Percentiles rank a stretch among this genome's conserved stretches.
phyloP scores from a whole-genome alignment of 2,113 vertebrate species.

The Gymnorhina tibicen region DNA sequence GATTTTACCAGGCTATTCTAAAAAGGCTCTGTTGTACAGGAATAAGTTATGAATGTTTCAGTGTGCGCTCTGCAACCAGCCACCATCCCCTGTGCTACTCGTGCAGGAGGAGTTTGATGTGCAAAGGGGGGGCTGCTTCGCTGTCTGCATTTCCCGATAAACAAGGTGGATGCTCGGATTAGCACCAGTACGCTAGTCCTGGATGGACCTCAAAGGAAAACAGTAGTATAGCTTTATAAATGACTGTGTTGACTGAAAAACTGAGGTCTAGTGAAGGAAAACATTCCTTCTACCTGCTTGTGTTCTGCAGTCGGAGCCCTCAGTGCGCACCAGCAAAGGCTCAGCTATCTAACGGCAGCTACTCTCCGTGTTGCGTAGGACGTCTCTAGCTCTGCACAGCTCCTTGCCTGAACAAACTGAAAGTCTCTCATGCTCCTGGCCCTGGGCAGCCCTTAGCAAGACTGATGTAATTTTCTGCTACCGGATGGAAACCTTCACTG shows the following conservation, averaged over 20 bases:
- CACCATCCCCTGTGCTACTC: neutral
- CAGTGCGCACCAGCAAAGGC: conserved; percentile 60
- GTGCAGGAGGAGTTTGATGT: neutral
- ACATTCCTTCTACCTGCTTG: neutral
- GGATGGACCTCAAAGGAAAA: neutral
- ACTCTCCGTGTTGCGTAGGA: neutral
- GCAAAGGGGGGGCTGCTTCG: neutral
- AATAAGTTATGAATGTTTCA: neutral
- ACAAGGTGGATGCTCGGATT: neutral
- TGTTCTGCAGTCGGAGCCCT: conserved; percentile 48
- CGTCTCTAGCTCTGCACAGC: neutral
- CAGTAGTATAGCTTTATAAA: neutral
- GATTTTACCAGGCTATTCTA: conserved; percentile 13
- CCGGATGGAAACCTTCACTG: conserved; percentile 22
- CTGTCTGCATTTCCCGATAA: neutral
- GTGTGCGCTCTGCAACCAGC: neutral
- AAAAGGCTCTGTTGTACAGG: conserved; percentile 35
- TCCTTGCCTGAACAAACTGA: conserved; percentile 9
- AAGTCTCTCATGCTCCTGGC: neutral
- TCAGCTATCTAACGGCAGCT: conserved; percentile 24
- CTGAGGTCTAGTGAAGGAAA: neutral
- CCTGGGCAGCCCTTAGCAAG: conserved; percentile 5
- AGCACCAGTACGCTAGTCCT: neutral
- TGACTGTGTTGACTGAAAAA: neutral
- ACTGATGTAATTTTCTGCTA: conserved; percentile 15